Percentiles rank a stretch among this genome's conserved stretches.
Conservation (phyloP, 2,888 invertebrate species). For the Halictus ligatus region DNA sequence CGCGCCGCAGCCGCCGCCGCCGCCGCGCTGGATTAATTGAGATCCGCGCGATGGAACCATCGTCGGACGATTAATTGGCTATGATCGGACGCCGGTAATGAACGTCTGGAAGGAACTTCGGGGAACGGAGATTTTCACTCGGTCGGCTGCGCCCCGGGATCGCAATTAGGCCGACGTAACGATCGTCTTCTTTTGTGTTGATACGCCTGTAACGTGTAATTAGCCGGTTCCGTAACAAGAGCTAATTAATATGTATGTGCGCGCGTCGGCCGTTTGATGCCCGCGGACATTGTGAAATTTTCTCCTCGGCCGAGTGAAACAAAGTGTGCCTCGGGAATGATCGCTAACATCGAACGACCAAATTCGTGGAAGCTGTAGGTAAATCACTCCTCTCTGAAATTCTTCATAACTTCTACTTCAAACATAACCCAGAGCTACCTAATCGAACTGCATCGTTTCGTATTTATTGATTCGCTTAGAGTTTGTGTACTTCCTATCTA, state of each 20-base stretch:
- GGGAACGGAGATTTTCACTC: background rate
- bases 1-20: background rate
- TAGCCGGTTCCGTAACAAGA: constrained; percentile 7
- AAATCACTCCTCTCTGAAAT: background rate
- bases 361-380: background rate
- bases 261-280: background rate
- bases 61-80: constrained; percentile 12
- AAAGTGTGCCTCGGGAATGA: background rate
- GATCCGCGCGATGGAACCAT: constrained; percentile 4
- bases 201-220: constrained; percentile 10
- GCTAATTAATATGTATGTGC: constrained; percentile 4
- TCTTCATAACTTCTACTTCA: background rate
- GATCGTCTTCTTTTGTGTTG: constrained; percentile 13
- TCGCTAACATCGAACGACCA: background rate
- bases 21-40: constrained; percentile 13
- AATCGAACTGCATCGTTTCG: background rate
- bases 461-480: no score
- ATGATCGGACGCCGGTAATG: constrained; percentile 20
- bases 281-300: background rate
- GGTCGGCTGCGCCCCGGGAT: constrained; percentile 5
- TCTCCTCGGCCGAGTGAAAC: background rate
- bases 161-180: background rate
- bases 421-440: background rate
- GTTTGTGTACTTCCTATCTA: no score
- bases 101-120: constrained; percentile 18